Evolutionary conservation across 2,797 vertebrate genomes (phyloP).

Genomic region (Poliocrania exsul): DNA sequence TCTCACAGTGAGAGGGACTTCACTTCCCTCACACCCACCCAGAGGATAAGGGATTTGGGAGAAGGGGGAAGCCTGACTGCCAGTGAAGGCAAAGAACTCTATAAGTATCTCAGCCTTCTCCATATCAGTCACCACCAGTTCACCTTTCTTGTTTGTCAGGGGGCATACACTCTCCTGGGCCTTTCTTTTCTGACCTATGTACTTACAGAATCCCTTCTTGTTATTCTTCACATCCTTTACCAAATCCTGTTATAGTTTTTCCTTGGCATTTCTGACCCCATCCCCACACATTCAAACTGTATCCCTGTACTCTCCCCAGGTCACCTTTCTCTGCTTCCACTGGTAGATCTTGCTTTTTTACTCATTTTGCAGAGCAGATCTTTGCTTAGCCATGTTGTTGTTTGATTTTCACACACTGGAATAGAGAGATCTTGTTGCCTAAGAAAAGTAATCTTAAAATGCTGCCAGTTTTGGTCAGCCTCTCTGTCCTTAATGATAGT

Average conservation of each 20-base stretch:
- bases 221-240: not conserved
- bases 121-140: not conserved
- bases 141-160: not conserved
- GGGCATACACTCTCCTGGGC: no score
- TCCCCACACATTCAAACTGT: not conserved
- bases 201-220: not conserved
- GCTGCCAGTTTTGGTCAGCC: not conserved
- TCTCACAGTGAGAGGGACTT: not conserved
- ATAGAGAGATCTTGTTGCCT: not conserved
- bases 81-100: not conserved
- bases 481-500: not conserved
- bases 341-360: not conserved
- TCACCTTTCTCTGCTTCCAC: not conserved
- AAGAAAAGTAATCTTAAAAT: not conserved
- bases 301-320: rapidly evolving
- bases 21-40: not conserved
- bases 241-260: not conserved
- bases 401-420: not conserved
- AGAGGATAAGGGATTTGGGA: not conserved
- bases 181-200: not conserved
- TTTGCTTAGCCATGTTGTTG: rapidly evolving
- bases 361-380: not conserved
- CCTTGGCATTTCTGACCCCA: not conserved
- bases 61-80: not conserved
- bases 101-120: not conserved